Evolutionary conservation across 2,888 invertebrate species (phyloP), one percentile per base, ranked within the genome.

Genomic region (Lasiommata megera): DNA sequence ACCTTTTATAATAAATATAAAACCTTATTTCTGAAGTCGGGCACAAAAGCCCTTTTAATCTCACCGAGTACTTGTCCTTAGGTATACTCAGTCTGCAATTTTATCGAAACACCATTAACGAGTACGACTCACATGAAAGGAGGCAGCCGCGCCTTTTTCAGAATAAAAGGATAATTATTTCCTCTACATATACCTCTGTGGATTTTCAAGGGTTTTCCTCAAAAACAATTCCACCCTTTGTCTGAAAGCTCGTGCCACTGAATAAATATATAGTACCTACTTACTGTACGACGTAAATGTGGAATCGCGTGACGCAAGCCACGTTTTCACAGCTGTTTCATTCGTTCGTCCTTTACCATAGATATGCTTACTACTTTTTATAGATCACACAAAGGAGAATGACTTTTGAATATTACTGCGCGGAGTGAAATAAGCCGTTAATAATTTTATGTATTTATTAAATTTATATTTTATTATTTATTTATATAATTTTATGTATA

Each of bases 131-230:
- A 16, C 9, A 29, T 31, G 29, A 31, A 46, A 46, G 16, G 11
- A 46, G 14, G 31, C 29, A 43, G 23, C n/a, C 43, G 16, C 28
- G 44, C n/a, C 11, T 46, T 28, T 46, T 28, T 44, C 12, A 12
- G 14, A 16, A 29, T 34, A 38, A 46, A 46, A 31, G 46, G 46
- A 46, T 46, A 46, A 46, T 46, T 46, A 46, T 46, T 46, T 31
- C 16, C 31, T 14, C 31, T 46, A 46, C 29, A 31, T 46, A 46
- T 46, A 31, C 29, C 46, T 46, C 31, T 46, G 46, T 46, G 46
- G 29, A 16, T 31, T 46, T 46, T 31, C 11, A 11, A 23, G 16
- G 31, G 43, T n/a, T 43, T 43, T 43, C 43, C 23, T 28, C 28
- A 28, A 46, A 46, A 46, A 46, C 29, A 46, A 17, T 14, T 16